Percentiles rank a stretch among this genome's conserved stretches.
Conservation (phyloP, 2,113 vertebrate genomes). For the Micromys minutus region DNA sequence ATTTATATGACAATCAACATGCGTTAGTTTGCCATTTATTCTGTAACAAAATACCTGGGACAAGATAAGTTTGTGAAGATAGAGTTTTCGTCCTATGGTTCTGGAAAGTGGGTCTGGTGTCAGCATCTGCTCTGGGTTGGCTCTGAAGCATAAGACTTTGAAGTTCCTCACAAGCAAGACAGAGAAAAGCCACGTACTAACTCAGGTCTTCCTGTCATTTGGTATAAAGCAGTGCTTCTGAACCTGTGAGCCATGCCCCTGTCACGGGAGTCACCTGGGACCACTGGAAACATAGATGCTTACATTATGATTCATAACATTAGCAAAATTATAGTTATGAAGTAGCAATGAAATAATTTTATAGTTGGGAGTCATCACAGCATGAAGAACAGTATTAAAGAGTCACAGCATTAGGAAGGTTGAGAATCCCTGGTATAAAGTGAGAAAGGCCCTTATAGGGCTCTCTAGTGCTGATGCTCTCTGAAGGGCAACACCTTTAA, state of each 20-base stretch:
- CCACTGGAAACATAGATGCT: not conserved
- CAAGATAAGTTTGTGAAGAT: not conserved
- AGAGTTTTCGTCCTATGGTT: not conserved
- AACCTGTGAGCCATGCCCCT: not conserved
- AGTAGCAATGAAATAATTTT: not conserved
- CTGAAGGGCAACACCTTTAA: not conserved
- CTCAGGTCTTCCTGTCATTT: no score
- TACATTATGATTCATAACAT: not conserved
- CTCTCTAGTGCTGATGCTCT: not conserved
- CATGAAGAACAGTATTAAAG: not conserved
- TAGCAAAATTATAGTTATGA: not conserved
- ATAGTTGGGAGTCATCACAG: not conserved
- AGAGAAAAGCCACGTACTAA: not conserved
- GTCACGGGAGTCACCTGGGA: not conserved
- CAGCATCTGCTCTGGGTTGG: no score
- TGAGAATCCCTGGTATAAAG: not conserved
- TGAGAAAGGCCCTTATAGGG: accelerated
- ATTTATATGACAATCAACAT: not conserved
- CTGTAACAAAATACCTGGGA: not conserved
- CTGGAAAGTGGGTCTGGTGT: not conserved
- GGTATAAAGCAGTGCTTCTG: not conserved
- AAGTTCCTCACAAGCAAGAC: no score
- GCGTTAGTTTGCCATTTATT: not conserved
- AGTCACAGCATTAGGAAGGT: no score
- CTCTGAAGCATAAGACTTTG: no score